Percentiles rank a stretch among this genome's conserved stretches.
Conservation (phyloP, 2,888 invertebrate genomes). For the Aphodius sticticus region DNA sequence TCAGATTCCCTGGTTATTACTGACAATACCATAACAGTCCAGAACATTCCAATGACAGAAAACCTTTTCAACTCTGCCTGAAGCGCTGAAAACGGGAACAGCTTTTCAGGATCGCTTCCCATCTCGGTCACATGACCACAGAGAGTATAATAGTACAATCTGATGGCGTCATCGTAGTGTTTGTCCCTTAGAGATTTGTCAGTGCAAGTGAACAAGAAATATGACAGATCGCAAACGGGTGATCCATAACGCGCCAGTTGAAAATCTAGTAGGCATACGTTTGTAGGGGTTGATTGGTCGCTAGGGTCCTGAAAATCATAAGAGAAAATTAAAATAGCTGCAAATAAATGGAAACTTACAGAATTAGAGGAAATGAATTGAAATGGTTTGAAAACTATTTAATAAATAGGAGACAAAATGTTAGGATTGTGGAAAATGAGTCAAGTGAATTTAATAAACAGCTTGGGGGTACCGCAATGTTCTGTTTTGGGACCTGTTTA, state of each 20-base stretch:
- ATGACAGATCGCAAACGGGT: constrained; percentile 33
- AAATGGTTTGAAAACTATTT: too few relatives aligned
- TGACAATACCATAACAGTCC: constrained; percentile 42
- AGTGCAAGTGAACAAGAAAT: constrained; percentile 33
- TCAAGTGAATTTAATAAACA: too few relatives aligned
- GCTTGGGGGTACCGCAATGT: too few relatives aligned
- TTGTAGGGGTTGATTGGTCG: constrained; percentile 4
- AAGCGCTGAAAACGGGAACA: constrained; percentile 48
- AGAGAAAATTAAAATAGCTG: neutral
- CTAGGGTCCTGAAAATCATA: constrained; percentile 11
- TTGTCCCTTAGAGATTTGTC: constrained; percentile 20
- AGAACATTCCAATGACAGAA: constrained; percentile 44
- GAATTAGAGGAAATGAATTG: too few relatives aligned
- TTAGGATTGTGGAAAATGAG: too few relatives aligned
- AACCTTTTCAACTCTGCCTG: constrained; percentile 46
- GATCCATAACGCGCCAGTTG: constrained; percentile 30
- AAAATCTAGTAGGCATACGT: constrained; percentile 33
- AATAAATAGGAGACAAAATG: too few relatives aligned
- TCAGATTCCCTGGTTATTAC: constrained; percentile 46
- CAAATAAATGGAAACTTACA: neutral
- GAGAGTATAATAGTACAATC: constrained; percentile 49
- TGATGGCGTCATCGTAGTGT: constrained; percentile 29
- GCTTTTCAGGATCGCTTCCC: constrained; percentile 46
- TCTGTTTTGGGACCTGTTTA: too few relatives aligned
- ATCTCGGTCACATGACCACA: constrained; percentile 42